Evolutionary conservation across 2,888 invertebrate genomes (phyloP).

Genomic region (Napeogenes inachia): DNA sequence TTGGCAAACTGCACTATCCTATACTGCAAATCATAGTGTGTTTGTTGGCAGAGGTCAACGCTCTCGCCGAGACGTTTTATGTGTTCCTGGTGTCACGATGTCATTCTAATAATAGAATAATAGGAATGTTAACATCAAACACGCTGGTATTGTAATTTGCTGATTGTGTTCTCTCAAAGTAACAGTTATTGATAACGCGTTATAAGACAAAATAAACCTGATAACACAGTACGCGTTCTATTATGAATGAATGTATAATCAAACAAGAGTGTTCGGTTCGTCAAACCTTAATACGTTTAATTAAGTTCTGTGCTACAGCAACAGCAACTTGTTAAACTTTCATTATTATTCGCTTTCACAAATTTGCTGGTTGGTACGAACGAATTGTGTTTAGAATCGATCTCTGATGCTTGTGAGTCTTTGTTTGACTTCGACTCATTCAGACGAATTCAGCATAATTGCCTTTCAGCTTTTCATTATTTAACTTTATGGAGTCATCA

Average conservation of each 20-base stretch:
- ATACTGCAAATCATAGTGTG: constrained; percentile 71
- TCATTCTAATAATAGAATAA: constrained; percentile 72
- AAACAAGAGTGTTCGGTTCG: constrained; percentile 38
- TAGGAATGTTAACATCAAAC: constrained; percentile 69
- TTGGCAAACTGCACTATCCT: constrained; percentile 72
- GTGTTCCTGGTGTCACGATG: constrained; percentile 72
- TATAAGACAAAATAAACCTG: not conserved
- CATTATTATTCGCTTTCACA: constrained; percentile 71
- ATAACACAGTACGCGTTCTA: constrained; percentile 32
- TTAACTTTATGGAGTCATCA: constrained; percentile 77
- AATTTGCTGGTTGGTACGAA: constrained; percentile 71
- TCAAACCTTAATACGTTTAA: constrained; percentile 65
- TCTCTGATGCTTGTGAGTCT: constrained; percentile 63
- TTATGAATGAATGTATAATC: constrained; percentile 40
- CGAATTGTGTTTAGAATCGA: constrained; percentile 72
- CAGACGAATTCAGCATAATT: constrained; percentile 72
- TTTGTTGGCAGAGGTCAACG: constrained; percentile 74
- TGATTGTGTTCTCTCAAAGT: too few species aligned
- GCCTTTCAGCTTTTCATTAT: constrained; percentile 77
- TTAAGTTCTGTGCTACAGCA: constrained; percentile 57
- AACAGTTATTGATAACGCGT: too few species aligned
- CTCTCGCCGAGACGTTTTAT: constrained; percentile 67
- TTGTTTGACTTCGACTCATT: constrained; percentile 73
- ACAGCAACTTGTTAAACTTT: constrained; percentile 70
- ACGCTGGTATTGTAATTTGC: constrained; percentile 41